Conservation (phyloP, 2,113 vertebrate species). For the Gobiocypris rarus region DNA sequence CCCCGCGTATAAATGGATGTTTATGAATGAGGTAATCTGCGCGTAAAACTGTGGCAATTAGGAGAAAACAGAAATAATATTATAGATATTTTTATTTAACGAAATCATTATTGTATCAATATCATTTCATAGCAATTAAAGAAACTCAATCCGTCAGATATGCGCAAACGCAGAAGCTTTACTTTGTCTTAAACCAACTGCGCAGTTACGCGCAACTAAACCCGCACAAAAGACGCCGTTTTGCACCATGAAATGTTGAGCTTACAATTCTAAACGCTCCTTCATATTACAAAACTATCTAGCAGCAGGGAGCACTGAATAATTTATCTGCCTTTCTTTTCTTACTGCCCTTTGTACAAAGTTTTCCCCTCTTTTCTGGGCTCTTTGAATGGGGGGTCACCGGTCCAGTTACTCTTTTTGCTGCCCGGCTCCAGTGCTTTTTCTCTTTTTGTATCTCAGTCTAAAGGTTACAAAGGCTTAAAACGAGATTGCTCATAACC, state of each 20-base stretch:
- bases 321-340: conserved; percentile 85
- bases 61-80: not conserved
- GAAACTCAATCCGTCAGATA: not conserved
- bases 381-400: conserved; percentile 84
- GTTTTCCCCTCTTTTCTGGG: conserved; percentile 70
- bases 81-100: not conserved
- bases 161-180: not conserved
- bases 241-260: conserved; percentile 78
- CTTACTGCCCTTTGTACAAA: conserved; percentile 81
- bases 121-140: not conserved
- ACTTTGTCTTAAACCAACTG: conserved; percentile 19
- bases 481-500: conserved; percentile 68
- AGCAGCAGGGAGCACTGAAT: conserved; percentile 87
- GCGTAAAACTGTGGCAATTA: not conserved
- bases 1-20: not conserved
- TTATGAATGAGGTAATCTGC: not conserved
- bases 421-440: conserved; percentile 69
- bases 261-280: conserved; percentile 77
- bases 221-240: conserved; percentile 75
- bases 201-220: conserved; percentile 24
- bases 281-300: conserved; percentile 86
- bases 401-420: conserved; percentile 65
- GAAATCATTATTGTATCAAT: not conserved
- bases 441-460: conserved; percentile 79
- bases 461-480: conserved; percentile 77